Conservation (phyloP, 2,113 vertebrate species). For the Pterophyllum scalare region DNA sequence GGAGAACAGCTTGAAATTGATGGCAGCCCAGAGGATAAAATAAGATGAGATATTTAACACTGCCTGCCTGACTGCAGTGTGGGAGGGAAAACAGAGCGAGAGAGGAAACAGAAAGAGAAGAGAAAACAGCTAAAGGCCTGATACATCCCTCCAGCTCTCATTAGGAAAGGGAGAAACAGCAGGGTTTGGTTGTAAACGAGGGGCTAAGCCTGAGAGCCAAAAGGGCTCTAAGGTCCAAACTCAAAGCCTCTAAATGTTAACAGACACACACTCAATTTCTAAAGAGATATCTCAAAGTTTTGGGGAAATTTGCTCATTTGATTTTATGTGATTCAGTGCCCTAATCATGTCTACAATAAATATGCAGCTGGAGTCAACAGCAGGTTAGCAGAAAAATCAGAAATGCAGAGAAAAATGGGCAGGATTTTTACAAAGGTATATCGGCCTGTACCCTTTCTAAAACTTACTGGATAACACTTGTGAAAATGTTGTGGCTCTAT, state of each 20-base stretch:
- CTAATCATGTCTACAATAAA: neutral
- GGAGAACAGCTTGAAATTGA: conserved; percentile 68
- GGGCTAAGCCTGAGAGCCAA: conserved; percentile 39
- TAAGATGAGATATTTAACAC: conserved; percentile 61
- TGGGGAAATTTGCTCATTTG: neutral
- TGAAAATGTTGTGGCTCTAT: no score
- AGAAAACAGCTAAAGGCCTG: conserved; percentile 44
- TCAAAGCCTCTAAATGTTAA: conserved; percentile 33
- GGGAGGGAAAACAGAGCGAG: conserved; percentile 33
- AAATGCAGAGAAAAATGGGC: no score
- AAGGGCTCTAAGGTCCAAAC: conserved; percentile 36
- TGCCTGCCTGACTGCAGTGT: conserved; percentile 52
- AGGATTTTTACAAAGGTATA: no score
- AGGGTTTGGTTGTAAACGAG: conserved; percentile 51
- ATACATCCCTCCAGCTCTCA: conserved; percentile 58
- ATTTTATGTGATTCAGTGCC: neutral
- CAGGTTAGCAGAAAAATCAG: no score
- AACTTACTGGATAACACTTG: no score
- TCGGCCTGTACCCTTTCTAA: no score
- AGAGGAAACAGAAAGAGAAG: conserved; percentile 13
- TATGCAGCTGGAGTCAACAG: neutral
- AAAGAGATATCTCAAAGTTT: neutral
- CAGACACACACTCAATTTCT: neutral
- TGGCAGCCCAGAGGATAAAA: conserved; percentile 62
- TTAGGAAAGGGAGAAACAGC: conserved; percentile 55